Evolutionary conservation across 2,113 vertebrate genomes (phyloP).

Genomic region (Channa argus): DNA sequence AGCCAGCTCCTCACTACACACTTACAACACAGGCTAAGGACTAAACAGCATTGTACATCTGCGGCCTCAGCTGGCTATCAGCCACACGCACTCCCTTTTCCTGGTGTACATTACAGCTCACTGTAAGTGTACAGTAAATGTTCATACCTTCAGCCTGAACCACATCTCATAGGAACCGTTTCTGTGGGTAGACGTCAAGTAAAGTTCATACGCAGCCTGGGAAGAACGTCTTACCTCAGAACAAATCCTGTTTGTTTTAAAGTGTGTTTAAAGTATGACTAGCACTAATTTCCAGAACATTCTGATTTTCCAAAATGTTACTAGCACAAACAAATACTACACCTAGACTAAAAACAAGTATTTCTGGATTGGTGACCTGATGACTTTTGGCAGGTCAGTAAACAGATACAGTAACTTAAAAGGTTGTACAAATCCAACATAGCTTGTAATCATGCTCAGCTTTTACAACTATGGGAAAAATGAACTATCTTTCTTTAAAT

Average conservation of each 20-base stretch:
- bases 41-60: slow-evolving; percentile 73
- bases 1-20: slow-evolving; percentile 60
- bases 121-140: slow-evolving; percentile 47
- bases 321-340: slow-evolving; percentile 16
- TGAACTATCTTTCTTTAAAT: slow-evolving; percentile 46
- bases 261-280: slow-evolving; percentile 33
- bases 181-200: slow-evolving; percentile 56
- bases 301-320: slow-evolving; percentile 7
- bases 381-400: not conserved
- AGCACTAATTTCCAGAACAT: slow-evolving; percentile 16
- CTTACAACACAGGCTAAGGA: slow-evolving; percentile 64
- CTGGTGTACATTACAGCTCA: slow-evolving; percentile 52
- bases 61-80: slow-evolving; percentile 71
- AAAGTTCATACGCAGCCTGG: slow-evolving; percentile 47
- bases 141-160: slow-evolving; percentile 52
- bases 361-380: slow-evolving; percentile 9
- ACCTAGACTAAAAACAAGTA: slow-evolving; percentile 4
- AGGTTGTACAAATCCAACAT: slow-evolving; percentile 10
- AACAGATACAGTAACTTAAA: slow-evolving; percentile 5
- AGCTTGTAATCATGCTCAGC: slow-evolving; percentile 11
- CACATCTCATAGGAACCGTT: slow-evolving; percentile 33
- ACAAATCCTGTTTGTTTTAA: slow-evolving; percentile 30
- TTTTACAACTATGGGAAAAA: slow-evolving; percentile 49
- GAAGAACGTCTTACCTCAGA: slow-evolving; percentile 27
- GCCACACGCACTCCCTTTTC: slow-evolving; percentile 54